phyloP scores from a whole-genome alignment of 1,140 invertebrate genomes.

The Anoplolepis gracilipes region DNA sequence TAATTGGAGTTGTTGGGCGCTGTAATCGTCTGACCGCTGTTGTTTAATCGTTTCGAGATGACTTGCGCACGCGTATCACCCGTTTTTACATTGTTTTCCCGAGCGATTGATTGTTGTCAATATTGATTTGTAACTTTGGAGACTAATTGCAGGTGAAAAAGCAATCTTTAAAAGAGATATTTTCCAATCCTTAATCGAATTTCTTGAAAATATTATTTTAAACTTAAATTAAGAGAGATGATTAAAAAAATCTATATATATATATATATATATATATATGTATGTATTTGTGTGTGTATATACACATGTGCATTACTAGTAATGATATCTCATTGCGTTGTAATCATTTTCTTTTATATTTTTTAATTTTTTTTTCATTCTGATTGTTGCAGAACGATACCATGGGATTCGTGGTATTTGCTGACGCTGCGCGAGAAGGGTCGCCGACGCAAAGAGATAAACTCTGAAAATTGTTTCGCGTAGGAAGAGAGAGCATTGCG shows the following conservation, averaged over 20 bases:
- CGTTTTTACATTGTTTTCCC: neutral
- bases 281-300: neutral
- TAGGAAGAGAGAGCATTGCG: conserved; percentile 63
- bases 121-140: conserved; percentile 17
- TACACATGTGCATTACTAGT: neutral
- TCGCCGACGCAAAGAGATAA: conserved; percentile 63
- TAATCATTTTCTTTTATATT: neutral
- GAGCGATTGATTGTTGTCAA: neutral
- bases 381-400: conserved; percentile 63
- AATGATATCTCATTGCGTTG: neutral
- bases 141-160: neutral
- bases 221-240: neutral
- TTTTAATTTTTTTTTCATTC: conserved; percentile 27
- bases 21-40: conserved; percentile 55
- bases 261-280: neutral
- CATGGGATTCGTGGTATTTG: conserved; percentile 15
- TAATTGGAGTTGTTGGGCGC: conserved; percentile 69
- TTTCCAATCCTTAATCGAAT: neutral
- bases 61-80: conserved; percentile 5
- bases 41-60: conserved; percentile 68
- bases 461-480: conserved; percentile 71
- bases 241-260: neutral
- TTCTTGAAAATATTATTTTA: neutral
- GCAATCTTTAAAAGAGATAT: neutral
- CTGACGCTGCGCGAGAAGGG: conserved; percentile 3